Evolutionary conservation across 2,113 vertebrate genomes (phyloP).

Genomic region (Hypanus sabinus): DNA sequence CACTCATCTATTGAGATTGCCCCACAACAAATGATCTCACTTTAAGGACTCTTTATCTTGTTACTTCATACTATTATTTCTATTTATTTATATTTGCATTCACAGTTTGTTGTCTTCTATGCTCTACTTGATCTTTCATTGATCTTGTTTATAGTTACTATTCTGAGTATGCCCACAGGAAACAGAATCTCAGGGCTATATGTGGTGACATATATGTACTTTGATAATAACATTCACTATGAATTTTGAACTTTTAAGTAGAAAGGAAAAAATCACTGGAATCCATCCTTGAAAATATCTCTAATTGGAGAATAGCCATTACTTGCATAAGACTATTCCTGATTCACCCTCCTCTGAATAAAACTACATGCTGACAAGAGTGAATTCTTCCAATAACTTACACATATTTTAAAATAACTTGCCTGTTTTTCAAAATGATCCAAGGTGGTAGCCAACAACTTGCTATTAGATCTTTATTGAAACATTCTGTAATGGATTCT

Average conservation of each 20-base stretch:
- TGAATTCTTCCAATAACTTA: not conserved
- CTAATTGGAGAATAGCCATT: not conserved
- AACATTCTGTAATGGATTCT: not conserved
- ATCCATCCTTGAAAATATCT: not conserved
- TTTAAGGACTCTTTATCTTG: too few species aligned
- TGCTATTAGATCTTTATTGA: not conserved
- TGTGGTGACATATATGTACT: too few species aligned
- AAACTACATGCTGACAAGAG: not conserved
- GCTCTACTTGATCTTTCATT: too few species aligned
- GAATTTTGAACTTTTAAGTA: not conserved
- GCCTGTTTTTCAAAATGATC: not conserved
- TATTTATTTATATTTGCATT: too few species aligned
- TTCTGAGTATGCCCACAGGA: too few species aligned
- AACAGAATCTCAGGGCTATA: too few species aligned
- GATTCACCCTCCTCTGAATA: not conserved
- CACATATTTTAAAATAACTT: not conserved
- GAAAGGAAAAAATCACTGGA: not conserved
- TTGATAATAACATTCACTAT: too few species aligned
- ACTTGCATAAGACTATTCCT: not conserved
- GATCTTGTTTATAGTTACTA: too few species aligned
- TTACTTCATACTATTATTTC: too few species aligned
- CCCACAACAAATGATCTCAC: too few species aligned
- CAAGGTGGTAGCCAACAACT: not conserved
- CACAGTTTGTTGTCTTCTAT: too few species aligned
- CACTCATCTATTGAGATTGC: too few species aligned